Evolutionary conservation across 2,888 invertebrate genomes (phyloP).

Genomic region (Mythimna vitellina): DNA sequence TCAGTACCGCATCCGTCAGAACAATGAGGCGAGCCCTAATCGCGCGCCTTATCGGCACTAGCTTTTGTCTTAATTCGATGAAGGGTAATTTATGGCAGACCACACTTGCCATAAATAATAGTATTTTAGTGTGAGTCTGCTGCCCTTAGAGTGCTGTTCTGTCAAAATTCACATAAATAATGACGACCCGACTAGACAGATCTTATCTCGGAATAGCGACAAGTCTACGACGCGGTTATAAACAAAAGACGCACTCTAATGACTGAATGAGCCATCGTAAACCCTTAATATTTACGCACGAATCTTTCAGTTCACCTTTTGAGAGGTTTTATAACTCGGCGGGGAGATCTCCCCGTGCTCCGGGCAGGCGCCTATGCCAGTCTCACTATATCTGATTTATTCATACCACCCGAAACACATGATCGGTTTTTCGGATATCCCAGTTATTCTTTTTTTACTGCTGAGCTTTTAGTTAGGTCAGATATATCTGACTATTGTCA

Average conservation of each 20-base stretch:
- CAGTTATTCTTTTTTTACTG: constrained; percentile 80
- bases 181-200: constrained; percentile 82
- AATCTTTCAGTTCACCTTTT: constrained; percentile 87
- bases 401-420: constrained; percentile 89
- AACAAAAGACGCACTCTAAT: constrained; percentile 87
- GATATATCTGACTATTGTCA: constrained; percentile 59
- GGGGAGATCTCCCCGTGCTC: constrained; percentile 78
- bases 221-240: constrained; percentile 85
- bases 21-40: constrained; percentile 84
- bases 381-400: constrained; percentile 88
- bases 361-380: constrained; percentile 81
- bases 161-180: constrained; percentile 90
- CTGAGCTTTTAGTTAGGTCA: constrained; percentile 73
- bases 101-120: constrained; percentile 86
- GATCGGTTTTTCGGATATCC: constrained; percentile 85
- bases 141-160: constrained; percentile 76
- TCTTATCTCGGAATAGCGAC: constrained; percentile 83
- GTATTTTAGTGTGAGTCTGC: constrained; percentile 79
- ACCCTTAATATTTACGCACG: constrained; percentile 88
- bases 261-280: constrained; percentile 89
- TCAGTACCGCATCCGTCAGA: constrained; percentile 82
- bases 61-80: constrained; percentile 89
- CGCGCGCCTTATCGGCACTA: constrained; percentile 82
- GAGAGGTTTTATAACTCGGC: constrained; percentile 87
- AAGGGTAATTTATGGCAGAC: constrained; percentile 83